Conservation (phyloP, 2,797 vertebrate species). For the Spondyliosoma cantharus region DNA sequence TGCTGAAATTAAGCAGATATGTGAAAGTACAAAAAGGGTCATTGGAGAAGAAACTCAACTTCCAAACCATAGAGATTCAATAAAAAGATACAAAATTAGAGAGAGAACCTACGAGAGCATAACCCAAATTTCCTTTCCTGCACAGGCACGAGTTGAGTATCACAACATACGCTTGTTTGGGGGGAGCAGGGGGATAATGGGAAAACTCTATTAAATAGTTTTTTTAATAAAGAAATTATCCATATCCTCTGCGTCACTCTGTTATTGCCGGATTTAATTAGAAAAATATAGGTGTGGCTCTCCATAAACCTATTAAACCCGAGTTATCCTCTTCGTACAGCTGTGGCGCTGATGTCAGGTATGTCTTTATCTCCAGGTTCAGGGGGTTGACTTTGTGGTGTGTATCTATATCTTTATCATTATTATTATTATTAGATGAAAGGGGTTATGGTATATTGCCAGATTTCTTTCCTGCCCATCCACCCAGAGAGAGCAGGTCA, state of each 20-base stretch:
- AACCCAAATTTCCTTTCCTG: too few species aligned
- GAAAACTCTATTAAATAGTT: neutral
- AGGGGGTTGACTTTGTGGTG: slow-evolving; percentile 30
- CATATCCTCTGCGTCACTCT: neutral
- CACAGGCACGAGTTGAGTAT: too few species aligned
- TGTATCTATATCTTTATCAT: slow-evolving; percentile 44
- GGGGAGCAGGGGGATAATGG: neutral
- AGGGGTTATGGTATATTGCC: slow-evolving; percentile 49
- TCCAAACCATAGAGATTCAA: too few species aligned
- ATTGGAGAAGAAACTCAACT: too few species aligned
- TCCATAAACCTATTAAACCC: slow-evolving; percentile 18
- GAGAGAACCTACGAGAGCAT: too few species aligned
- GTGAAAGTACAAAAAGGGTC: too few species aligned
- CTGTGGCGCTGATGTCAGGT: slow-evolving; percentile 24
- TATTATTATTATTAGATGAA: slow-evolving; percentile 52
- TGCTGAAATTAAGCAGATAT: too few species aligned
- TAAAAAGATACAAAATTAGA: too few species aligned
- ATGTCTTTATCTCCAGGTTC: slow-evolving; percentile 35
- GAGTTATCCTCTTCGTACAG: neutral
- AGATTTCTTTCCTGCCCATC: slow-evolving; percentile 28
- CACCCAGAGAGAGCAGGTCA: slow-evolving; percentile 38
- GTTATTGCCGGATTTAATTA: slow-evolving; percentile 10
- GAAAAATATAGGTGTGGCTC: neutral
- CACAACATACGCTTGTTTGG: too few species aligned
- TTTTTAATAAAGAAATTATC: neutral